Percentiles rank a stretch among this genome's conserved stretches.
These are phyloP conservation scores for Eudyptes chrysolophus DNA, from an alignment of 2,113 vertebrate species.

Conservation along the genomic window DNA sequence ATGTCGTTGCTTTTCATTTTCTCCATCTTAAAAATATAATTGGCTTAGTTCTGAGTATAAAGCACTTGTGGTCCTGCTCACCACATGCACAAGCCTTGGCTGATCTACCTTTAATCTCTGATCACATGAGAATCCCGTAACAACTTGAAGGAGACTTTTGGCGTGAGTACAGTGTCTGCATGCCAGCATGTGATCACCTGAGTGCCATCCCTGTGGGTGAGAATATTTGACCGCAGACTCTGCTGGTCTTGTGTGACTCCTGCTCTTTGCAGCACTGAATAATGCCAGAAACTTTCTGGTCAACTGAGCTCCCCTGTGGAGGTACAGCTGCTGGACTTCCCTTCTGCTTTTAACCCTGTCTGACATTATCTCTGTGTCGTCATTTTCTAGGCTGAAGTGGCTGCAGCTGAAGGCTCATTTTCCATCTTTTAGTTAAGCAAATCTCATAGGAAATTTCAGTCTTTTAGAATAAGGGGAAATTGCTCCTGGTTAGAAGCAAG, in stretches of 20 bases:
- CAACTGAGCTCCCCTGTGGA: not conserved
- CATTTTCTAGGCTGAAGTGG: not conserved
- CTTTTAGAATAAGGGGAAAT: not conserved
- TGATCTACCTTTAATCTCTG: not conserved
- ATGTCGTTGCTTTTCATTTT: not conserved
- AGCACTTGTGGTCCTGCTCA: not conserved
- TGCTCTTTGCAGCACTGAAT: not conserved
- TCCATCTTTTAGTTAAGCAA: not conserved
- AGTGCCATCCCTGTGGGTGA: not conserved
- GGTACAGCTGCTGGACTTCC: not conserved
- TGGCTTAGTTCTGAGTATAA: not conserved
- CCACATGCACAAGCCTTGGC: not conserved
- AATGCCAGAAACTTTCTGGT: not conserved
- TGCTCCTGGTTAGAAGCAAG: slow-evolving; percentile 2
- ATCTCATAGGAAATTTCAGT: not conserved
- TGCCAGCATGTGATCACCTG: not conserved
- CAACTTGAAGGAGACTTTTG: not conserved
- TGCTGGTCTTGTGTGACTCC: not conserved
- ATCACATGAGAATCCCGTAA: not conserved
- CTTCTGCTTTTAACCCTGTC: not conserved
- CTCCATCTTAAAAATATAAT: not conserved
- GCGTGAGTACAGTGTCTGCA: not conserved
- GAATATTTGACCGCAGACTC: not conserved
- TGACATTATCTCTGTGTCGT: not conserved
- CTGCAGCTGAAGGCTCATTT: not conserved